A percentile compares a stretch with the other conserved stretches of the same genome.
Conservation (phyloP, 2,888 invertebrate species). For the Coleophora flavipennella region DNA sequence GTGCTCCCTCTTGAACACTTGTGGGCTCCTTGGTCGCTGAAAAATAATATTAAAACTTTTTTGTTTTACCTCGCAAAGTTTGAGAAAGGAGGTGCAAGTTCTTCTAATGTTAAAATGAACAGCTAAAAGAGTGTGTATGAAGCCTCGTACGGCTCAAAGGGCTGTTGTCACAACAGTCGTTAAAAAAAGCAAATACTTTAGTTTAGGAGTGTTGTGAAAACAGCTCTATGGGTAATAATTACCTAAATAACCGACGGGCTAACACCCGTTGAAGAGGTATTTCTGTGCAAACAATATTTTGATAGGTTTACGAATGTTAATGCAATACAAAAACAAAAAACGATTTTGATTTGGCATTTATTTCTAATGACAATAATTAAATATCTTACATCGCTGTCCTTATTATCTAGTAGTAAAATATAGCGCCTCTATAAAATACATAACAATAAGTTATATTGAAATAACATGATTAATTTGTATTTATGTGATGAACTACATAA, state of each 20-base stretch:
- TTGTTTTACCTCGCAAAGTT: no score
- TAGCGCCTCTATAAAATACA: conserved; percentile 46
- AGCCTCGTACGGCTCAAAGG: neutral
- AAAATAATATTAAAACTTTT: conserved; percentile 18
- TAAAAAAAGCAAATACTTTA: neutral
- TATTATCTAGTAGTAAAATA: conserved; percentile 59
- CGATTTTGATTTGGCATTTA: conserved; percentile 49
- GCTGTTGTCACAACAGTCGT: neutral
- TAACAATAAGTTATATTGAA: conserved; percentile 20
- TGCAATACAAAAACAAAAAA: conserved; percentile 27
- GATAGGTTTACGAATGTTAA: neutral
- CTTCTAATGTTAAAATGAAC: neutral
- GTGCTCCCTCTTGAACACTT: conserved; percentile 37
- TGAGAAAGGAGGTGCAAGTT: no score
- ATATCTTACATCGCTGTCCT: conserved; percentile 53
- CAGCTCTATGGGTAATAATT: conserved; percentile 5
- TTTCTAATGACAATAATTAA: conserved; percentile 53
- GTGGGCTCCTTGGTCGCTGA: conserved; percentile 43
- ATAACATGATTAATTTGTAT: neutral
- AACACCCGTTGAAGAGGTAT: conserved; percentile 1
- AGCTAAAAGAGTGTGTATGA: neutral
- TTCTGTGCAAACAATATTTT: neutral
- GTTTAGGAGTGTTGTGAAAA: conserved; percentile 2
- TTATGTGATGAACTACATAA: neutral
- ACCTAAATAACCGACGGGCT: conserved; percentile 6